These are phyloP conservation scores for Himalopsyche anomala DNA, from an alignment of 2,888 invertebrate species.

Conservation along the genomic window DNA sequence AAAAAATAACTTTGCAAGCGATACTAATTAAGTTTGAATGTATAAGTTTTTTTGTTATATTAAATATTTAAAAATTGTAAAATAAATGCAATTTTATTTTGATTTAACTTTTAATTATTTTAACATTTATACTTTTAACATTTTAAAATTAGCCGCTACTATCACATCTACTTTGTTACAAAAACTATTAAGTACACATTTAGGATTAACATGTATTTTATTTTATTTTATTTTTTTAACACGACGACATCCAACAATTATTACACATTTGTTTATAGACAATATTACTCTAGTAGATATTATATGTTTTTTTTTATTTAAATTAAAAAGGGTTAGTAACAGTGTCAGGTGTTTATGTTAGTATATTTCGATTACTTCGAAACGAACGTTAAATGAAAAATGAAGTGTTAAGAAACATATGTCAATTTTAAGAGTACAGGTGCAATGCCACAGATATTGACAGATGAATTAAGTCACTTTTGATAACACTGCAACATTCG, in stretches of 20 bases:
- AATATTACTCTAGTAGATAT: conserved; percentile 25
- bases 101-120: conserved; percentile 50
- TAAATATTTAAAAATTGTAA: conserved; percentile 6
- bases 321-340: background rate
- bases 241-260: conserved; percentile 60
- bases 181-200: conserved; percentile 60
- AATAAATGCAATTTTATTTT: conserved; percentile 45
- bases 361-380: background rate
- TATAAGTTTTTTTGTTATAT: background rate
- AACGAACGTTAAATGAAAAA: background rate
- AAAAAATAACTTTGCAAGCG: conserved; percentile 44
- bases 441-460: conserved; percentile 6
- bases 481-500: conserved; percentile 45
- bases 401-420: background rate
- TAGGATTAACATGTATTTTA: conserved; percentile 54
- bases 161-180: conserved; percentile 63
- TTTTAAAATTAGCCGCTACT: conserved; percentile 53
- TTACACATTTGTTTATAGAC: conserved; percentile 23
- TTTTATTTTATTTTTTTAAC: conserved; percentile 54
- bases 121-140: conserved; percentile 56
- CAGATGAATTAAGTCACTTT: conserved; percentile 39
- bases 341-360: conserved; percentile 29
- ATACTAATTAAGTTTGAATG: background rate
- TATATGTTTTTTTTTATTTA: background rate
- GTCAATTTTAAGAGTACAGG: background rate